phyloP scores from a whole-genome alignment of 1,140 invertebrate species.

The Solen grandis region DNA sequence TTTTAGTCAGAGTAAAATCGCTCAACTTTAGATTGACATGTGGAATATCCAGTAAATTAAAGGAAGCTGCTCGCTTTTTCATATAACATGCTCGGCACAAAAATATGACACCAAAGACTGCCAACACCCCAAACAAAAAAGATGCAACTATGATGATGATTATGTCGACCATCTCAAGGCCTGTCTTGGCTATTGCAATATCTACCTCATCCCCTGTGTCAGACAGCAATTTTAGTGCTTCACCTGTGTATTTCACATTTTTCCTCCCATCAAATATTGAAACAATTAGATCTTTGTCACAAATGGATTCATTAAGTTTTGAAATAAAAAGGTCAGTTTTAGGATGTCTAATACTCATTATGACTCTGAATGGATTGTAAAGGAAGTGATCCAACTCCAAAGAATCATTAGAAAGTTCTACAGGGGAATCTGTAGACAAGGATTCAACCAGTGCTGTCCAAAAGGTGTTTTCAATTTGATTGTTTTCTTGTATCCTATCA shows the following conservation, averaged over 20 bases:
- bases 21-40: slow-evolving; percentile 65
- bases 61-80: slow-evolving; percentile 60
- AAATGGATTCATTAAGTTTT: not conserved
- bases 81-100: slow-evolving; percentile 61
- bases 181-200: slow-evolving; percentile 14
- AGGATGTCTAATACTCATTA: not conserved
- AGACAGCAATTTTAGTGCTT: no score
- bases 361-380: not conserved
- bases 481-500: no score
- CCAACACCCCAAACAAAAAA: slow-evolving; percentile 56
- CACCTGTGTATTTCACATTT: no score
- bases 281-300: not conserved
- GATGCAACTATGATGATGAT: slow-evolving; percentile 65
- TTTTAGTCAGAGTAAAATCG: slow-evolving; percentile 64
- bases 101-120: slow-evolving; percentile 56
- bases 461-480: no score
- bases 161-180: slow-evolving; percentile 61
- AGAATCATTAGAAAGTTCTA: no score
- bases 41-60: slow-evolving; percentile 61
- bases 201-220: slow-evolving; percentile 13
- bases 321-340: not conserved
- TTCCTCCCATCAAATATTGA: not conserved
- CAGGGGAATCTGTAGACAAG: no score
- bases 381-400: no score
- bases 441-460: no score